These are phyloP conservation scores for Wasmannia auropunctata DNA, from an alignment of 1,140 invertebrate species.

Conservation along the genomic window DNA sequence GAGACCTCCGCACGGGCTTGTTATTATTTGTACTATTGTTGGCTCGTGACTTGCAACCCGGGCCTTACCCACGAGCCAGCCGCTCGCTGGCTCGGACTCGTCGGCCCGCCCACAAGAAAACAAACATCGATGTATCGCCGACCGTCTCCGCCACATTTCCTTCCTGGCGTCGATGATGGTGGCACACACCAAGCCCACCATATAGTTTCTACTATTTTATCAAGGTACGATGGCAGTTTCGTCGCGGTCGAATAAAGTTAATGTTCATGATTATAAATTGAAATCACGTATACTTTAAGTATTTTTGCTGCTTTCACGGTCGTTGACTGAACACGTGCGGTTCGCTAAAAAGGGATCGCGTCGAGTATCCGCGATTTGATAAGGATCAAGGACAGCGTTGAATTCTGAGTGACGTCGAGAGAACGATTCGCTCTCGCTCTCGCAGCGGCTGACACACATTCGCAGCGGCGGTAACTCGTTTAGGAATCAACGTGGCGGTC, in stretches of 20 bases:
- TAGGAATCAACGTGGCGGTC: constrained; percentile 29
- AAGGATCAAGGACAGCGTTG: constrained; percentile 33
- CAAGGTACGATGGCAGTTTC: background rate
- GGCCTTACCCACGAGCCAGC: constrained; percentile 71
- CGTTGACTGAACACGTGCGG: background rate
- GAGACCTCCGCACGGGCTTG: constrained; percentile 78
- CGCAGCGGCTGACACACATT: constrained; percentile 30
- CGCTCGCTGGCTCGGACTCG: constrained; percentile 54
- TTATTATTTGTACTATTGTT: constrained; percentile 86
- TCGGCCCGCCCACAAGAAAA: constrained; percentile 80
- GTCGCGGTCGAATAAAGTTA: background rate
- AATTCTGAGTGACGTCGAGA: constrained; percentile 17
- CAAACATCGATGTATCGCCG: constrained; percentile 75
- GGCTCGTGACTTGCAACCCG: constrained; percentile 84
- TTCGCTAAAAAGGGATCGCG: constrained; percentile 4
- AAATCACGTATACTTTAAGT: background rate
- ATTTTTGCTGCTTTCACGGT: background rate
- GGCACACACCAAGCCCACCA: background rate
- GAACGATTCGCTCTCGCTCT: constrained; percentile 33
- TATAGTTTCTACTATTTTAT: background rate
- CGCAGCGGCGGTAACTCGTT: constrained; percentile 1
- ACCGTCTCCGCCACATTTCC: constrained; percentile 54
- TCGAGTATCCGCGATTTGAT: constrained; percentile 23
- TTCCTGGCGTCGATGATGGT: constrained; percentile 53
- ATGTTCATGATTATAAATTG: background rate